Conservation (phyloP, 2,888 invertebrate species). For the Glaucopsyche alexis region DNA sequence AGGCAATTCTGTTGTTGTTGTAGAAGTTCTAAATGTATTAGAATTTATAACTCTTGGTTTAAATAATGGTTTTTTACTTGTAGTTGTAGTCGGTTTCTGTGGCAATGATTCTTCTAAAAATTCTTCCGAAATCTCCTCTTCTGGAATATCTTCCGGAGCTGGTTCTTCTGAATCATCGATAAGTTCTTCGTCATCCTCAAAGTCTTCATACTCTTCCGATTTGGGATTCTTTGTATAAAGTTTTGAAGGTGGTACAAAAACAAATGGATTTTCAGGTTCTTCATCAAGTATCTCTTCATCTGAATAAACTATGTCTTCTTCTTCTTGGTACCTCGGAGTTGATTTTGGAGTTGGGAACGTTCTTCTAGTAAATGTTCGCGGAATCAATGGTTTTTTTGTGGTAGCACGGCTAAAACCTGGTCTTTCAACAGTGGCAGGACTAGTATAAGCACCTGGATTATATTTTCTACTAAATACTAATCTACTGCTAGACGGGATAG, state of each 20-base stretch:
- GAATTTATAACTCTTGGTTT: slow-evolving; percentile 64
- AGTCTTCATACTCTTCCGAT: slow-evolving; percentile 48
- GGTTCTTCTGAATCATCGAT: slow-evolving; percentile 44
- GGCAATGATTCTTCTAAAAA: slow-evolving; percentile 43
- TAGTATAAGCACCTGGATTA: slow-evolving; percentile 71
- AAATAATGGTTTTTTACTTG: slow-evolving; percentile 60
- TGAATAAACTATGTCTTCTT: slow-evolving; percentile 63
- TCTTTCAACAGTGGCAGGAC: slow-evolving; percentile 63
- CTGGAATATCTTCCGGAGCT: slow-evolving; percentile 40
- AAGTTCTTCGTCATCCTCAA: slow-evolving; percentile 44
- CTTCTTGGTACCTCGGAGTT: slow-evolving; percentile 56
- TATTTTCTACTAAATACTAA: slow-evolving; percentile 71
- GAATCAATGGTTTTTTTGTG: slow-evolving; percentile 61
- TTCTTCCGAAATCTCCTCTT: slow-evolving; percentile 51
- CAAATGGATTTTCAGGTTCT: slow-evolving; percentile 65
- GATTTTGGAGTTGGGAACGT: slow-evolving; percentile 68
- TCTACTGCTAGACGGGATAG: slow-evolving; percentile 59
- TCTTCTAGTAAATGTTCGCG: slow-evolving; percentile 62
- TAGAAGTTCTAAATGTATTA: slow-evolving; percentile 69
- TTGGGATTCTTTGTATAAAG: slow-evolving; percentile 66
- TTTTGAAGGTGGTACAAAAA: slow-evolving; percentile 68
- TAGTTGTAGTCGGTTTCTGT: slow-evolving; percentile 52
- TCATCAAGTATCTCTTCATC: slow-evolving; percentile 60
- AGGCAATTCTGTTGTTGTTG: slow-evolving; percentile 65
- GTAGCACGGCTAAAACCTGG: slow-evolving; percentile 54